Percentiles rank a stretch among this genome's conserved stretches.
Evolutionary conservation across 37 sponge, comb jelly and placozoan genomes (phyloP).

Genomic region (Chondrilla cf. caribensis): DNA sequence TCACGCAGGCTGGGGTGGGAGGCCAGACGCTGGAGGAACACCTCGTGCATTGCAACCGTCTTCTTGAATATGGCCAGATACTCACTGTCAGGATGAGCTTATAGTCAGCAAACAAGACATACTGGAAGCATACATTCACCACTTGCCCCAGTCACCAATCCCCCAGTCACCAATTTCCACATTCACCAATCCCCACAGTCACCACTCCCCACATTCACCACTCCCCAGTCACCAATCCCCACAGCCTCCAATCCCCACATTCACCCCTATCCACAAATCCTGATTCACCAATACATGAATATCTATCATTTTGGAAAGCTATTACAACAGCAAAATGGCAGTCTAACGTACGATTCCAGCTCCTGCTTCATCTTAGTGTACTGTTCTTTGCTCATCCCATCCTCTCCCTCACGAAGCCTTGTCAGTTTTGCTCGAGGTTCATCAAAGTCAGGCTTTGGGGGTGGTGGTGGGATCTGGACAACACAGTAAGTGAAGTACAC

Average conservation of each 20-base stretch:
- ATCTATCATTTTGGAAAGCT: too few species aligned
- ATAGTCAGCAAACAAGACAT: neutral
- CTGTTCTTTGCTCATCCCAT: slow-evolving; percentile 91
- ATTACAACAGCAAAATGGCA: too few species aligned
- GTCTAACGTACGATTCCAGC: slow-evolving; percentile 94
- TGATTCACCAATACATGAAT: too few species aligned
- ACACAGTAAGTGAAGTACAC: too few species aligned
- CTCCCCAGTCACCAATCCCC: too few species aligned
- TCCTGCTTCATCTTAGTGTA: slow-evolving; percentile 95
- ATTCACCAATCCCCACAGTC: too few species aligned
- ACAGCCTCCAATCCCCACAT: too few species aligned
- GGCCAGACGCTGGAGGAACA: slow-evolving; percentile 87
- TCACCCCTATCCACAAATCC: too few species aligned
- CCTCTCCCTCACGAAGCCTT: slow-evolving; percentile 88
- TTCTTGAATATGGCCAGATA: slow-evolving; percentile 98
- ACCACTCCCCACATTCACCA: too few species aligned
- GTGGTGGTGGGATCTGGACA: slow-evolving; percentile 97
- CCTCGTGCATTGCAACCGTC: slow-evolving; percentile 98
- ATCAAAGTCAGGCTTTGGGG: slow-evolving; percentile 95
- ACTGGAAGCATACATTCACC: slow-evolving; percentile 14
- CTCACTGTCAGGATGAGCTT: too few species aligned
- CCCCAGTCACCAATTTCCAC: too few species aligned
- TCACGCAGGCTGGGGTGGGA: slow-evolving; percentile 70
- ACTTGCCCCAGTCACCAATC: too few species aligned
- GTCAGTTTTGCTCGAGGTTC: slow-evolving; percentile 87